A percentile compares a stretch with the other conserved stretches of the same genome.
Conservation (phyloP, 37 sponge, comb jelly and placozoan species). For the Agelas oroides region DNA sequence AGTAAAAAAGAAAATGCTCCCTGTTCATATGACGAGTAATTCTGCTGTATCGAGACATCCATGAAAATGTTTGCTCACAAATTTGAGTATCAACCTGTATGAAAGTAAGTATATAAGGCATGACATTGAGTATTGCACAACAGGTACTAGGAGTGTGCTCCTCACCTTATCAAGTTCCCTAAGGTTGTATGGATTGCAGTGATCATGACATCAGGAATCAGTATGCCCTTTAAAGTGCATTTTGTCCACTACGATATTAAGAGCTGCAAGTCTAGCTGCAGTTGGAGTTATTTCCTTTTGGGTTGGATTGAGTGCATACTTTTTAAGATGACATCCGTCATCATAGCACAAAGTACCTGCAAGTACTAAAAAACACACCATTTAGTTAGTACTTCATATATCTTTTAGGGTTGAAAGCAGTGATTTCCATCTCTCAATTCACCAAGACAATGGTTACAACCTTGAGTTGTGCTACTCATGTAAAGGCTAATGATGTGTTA, state of each 20-base stretch:
- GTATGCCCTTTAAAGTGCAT: too few relatives aligned
- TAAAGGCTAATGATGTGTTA: too few relatives aligned
- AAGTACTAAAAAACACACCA: background rate
- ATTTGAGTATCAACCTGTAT: conserved; percentile 53
- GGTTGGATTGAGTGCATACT: conserved; percentile 18
- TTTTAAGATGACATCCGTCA: conserved; percentile 54
- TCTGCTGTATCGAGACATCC: conserved; percentile 41
- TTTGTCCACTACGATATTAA: conserved; percentile 46
- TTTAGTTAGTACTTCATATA: too few relatives aligned
- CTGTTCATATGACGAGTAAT: conserved; percentile 46
- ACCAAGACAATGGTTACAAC: too few relatives aligned
- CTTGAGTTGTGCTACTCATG: too few relatives aligned
- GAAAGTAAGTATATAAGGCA: too few relatives aligned
- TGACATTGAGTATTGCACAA: background rate
- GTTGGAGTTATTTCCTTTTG: conserved; percentile 8
- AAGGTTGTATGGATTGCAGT: conserved; percentile 40
- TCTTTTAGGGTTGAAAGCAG: too few relatives aligned
- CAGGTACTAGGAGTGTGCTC: background rate
- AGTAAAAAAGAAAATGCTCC: conserved; percentile 38
- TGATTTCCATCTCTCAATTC: too few relatives aligned
- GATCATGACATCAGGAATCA: conserved; percentile 43
- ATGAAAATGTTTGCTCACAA: conserved; percentile 53
- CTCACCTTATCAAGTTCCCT: background rate
- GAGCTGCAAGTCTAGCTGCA: background rate
- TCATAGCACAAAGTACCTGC: conserved; percentile 53